These are phyloP conservation scores for Brachycybe producta DNA, from an alignment of 2,888 invertebrate genomes.

Conservation along the genomic window DNA sequence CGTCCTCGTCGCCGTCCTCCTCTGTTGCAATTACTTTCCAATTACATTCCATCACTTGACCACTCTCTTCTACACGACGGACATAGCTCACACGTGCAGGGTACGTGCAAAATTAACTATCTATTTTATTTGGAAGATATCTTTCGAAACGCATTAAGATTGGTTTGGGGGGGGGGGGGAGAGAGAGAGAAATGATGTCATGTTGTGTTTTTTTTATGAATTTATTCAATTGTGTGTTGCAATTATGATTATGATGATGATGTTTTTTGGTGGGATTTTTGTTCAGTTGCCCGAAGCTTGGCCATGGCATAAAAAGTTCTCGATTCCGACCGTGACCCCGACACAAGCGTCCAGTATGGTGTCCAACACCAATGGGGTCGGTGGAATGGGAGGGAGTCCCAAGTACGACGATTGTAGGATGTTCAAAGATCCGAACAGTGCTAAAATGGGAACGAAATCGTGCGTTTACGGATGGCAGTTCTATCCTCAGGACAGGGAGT, in stretches of 20 bases:
- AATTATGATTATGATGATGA: neutral
- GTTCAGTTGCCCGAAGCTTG: conserved; percentile 20
- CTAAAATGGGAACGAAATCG: conserved; percentile 16
- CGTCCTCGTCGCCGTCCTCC: conserved; percentile 11
- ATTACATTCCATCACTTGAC: conserved; percentile 17
- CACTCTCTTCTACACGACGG: conserved; percentile 15
- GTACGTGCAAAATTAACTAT: conserved; percentile 13
- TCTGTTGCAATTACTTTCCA: conserved; percentile 20
- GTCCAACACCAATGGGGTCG: no score
- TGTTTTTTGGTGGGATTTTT: neutral
- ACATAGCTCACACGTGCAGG: conserved; percentile 16
- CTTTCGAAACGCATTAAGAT: neutral
- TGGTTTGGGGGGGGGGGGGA: no score
- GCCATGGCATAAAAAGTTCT: conserved; percentile 20
- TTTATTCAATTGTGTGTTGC: neutral
- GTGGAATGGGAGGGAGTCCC: neutral
- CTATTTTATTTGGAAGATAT: neutral
- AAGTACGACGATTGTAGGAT: conserved; percentile 19
- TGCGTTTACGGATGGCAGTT: conserved; percentile 26
- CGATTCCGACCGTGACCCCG: conserved; percentile 16
- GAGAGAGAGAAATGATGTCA: no score
- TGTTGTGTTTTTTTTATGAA: conserved; percentile 1
- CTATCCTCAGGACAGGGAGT: conserved; percentile 23
- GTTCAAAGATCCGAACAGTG: conserved; percentile 19
- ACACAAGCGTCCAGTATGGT: no score